These are phyloP conservation scores for Aphidoletes aphidimyza DNA, from an alignment of 2,888 invertebrate genomes.

Conservation along the genomic window DNA sequence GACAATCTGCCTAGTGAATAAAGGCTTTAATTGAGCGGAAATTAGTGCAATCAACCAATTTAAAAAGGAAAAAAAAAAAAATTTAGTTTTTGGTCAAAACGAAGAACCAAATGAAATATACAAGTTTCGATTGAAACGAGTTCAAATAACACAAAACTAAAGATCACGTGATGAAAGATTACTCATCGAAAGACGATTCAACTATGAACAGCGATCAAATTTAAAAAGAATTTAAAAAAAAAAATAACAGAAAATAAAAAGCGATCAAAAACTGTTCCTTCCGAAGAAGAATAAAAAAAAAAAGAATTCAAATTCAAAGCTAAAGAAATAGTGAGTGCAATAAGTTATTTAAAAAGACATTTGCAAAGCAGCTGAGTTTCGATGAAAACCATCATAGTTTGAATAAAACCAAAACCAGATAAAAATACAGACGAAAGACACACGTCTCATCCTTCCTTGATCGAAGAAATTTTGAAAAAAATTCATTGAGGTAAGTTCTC, in stretches of 20 bases:
- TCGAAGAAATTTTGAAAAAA: neutral
- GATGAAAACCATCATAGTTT: neutral
- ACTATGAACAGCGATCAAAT: neutral
- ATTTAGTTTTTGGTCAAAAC: too few species aligned
- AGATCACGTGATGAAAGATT: conserved; percentile 42
- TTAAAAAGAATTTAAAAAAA: neutral
- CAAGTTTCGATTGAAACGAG: neutral
- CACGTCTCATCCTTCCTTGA: neutral
- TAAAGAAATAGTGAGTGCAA: conserved; percentile 16
- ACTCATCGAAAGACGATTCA: neutral
- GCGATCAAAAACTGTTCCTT: conserved; percentile 5
- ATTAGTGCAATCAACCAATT: conserved; percentile 20
- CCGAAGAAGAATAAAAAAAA: neutral
- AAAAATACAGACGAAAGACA: neutral
- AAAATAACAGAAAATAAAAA: neutral
- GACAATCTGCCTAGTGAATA: conserved; percentile 15
- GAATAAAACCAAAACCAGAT: neutral
- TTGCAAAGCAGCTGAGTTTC: neutral
- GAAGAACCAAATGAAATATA: too few species aligned
- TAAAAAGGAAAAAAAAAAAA: too few species aligned
- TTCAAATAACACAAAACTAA: neutral
- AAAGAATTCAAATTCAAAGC: neutral
- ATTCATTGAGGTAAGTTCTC: neutral
- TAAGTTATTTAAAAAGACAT: neutral
- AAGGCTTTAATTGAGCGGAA: neutral